Conservation (phyloP, 2,113 vertebrate genomes). For the Columba livia region DNA sequence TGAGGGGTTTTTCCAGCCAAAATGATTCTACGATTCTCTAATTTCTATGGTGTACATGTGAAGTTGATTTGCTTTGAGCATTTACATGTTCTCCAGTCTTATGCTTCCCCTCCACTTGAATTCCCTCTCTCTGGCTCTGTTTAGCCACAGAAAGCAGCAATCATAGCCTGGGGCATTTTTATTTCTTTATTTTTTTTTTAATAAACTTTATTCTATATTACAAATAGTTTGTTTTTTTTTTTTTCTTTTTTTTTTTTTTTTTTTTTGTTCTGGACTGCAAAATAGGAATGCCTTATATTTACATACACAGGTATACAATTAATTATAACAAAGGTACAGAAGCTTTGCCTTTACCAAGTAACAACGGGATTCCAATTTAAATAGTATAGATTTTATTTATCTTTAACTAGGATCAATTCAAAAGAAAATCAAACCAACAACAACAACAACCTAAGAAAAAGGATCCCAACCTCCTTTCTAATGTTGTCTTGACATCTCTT, state of each 20-base stretch:
- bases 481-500: slow-evolving; percentile 76
- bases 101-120: neutral
- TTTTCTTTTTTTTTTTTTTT: slow-evolving; percentile 81
- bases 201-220: slow-evolving; percentile 99
- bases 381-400: slow-evolving; percentile 74
- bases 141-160: neutral
- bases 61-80: neutral
- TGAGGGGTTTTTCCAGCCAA: too few species aligned
- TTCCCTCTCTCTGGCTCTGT: neutral
- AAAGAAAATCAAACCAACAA: slow-evolving; percentile 73
- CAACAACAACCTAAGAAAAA: slow-evolving; percentile 71
- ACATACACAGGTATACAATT: slow-evolving; percentile 99
- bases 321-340: slow-evolving; percentile 99
- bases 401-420: slow-evolving; percentile 70
- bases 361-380: slow-evolving; percentile 94
- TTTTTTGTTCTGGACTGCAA: slow-evolving; percentile 99
- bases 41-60: neutral
- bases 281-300: slow-evolving; percentile 99
- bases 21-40: too few species aligned
- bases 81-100: neutral
- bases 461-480: slow-evolving; percentile 74
- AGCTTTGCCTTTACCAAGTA: slow-evolving; percentile 97
- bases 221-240: slow-evolving; percentile 92
- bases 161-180: slow-evolving; percentile 56
- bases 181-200: slow-evolving; percentile 91